Conservation (phyloP, 2,888 invertebrate genomes). For the Synanthedon andrenaeformis region DNA sequence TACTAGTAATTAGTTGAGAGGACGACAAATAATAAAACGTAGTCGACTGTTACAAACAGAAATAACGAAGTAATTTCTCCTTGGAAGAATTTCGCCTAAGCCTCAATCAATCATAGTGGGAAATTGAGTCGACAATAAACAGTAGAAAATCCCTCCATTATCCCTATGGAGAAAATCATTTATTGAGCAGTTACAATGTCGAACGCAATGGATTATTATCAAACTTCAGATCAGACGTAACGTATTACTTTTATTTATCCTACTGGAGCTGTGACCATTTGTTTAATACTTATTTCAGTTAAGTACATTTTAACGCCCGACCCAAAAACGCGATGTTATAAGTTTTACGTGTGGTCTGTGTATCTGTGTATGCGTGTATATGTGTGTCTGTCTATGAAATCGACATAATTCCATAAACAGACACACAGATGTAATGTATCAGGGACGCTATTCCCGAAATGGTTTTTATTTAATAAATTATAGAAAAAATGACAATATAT, state of each 20-base stretch:
- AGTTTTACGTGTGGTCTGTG: too few relatives aligned
- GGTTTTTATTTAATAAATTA: too few relatives aligned
- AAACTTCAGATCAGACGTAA: constrained; percentile 19
- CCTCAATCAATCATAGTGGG: constrained; percentile 49
- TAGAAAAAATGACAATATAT: too few relatives aligned
- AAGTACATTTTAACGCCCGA: too few relatives aligned
- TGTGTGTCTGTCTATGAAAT: too few relatives aligned
- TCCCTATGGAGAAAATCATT: constrained; percentile 41
- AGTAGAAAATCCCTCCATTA: constrained; percentile 43
- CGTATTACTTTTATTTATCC: constrained; percentile 19
- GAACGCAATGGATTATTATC: constrained; percentile 35
- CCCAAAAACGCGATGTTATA: too few relatives aligned
- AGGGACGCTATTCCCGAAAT: too few relatives aligned
- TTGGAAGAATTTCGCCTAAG: constrained; percentile 46
- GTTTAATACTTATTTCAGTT: neutral
- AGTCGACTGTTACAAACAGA: constrained; percentile 6
- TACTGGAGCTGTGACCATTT: constrained; percentile 2
- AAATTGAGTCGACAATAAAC: constrained; percentile 50
- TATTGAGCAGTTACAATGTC: constrained; percentile 34
- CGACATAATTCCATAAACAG: too few relatives aligned
- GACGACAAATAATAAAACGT: too few relatives aligned
- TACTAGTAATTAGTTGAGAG: too few relatives aligned
- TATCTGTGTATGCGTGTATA: too few relatives aligned
- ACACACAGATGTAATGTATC: too few relatives aligned
- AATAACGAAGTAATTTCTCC: constrained; percentile 42